phyloP scores from a whole-genome alignment of 2,113 vertebrate genomes.

The Anas platyrhynchos region DNA sequence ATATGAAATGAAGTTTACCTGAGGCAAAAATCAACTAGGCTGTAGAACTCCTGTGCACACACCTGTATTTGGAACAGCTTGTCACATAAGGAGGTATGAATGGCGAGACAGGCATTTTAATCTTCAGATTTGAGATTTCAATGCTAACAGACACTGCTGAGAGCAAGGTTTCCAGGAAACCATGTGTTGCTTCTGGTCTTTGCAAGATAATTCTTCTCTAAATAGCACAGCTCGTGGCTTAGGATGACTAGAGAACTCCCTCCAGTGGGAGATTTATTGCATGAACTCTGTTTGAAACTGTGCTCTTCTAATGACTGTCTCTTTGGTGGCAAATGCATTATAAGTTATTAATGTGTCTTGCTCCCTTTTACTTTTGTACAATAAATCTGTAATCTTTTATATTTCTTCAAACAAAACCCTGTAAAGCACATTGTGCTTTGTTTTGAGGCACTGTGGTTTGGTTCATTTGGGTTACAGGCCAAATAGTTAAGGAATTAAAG shows the following conservation, averaged over 20 bases:
- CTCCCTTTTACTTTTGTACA: not conserved
- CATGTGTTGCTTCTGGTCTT: not conserved
- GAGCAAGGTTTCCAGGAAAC: not conserved
- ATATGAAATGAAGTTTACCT: not conserved
- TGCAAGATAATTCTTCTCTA: not conserved
- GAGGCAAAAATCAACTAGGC: not conserved
- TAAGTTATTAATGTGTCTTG: not conserved
- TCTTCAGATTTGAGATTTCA: not conserved
- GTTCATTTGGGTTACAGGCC: not conserved
- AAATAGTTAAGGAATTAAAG: not conserved
- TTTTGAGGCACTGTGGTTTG: not conserved
- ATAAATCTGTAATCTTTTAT: not conserved
- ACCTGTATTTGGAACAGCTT: not conserved
- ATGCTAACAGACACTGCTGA: not conserved
- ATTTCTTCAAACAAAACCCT: not conserved
- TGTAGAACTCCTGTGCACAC: not conserved
- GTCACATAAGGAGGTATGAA: not conserved
- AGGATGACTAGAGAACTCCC: conserved; percentile 20
- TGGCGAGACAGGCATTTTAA: not conserved
- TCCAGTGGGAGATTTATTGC: conserved; percentile 63
- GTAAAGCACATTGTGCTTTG: not conserved
- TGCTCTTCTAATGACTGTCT: not conserved
- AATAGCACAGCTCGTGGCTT: not conserved
- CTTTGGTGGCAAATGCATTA: not conserved
- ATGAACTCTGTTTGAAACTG: not conserved